Evolutionary conservation across 2,888 invertebrate genomes (phyloP), one percentile per base, ranked within the genome.

Genomic region (Sesia bembeciformis): DNA sequence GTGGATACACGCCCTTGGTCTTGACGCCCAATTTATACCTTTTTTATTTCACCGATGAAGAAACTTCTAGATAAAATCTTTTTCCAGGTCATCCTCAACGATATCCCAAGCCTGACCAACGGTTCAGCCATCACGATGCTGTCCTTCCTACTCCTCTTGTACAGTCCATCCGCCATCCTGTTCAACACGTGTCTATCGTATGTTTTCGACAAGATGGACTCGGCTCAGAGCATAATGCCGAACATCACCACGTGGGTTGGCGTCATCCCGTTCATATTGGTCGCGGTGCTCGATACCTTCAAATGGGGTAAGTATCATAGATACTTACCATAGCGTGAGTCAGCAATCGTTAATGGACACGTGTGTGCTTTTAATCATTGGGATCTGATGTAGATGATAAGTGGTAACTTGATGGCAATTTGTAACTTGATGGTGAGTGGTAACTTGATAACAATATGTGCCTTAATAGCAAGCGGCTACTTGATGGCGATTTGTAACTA

Each of bases 161-260:
- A 94, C 82, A 93, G 94, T 66, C 94, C 95, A 3, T 91, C 94
- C 38, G 93, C 94, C 60, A 93, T 96, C 52, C 83, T 96, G 60
- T 94, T 94, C 73, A 93, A 93, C 64, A 94, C 96, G 0, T 92
- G 94, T 62, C 84, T 94, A 42, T 95, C 95, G 40, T 96, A 95
- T 70, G 90, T 95, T 53, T 96, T 96, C 75, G 93, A 95, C 76
- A 94, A 94, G 70, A 93, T 93, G 87, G 96, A 96, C 72, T 94
- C 95, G 4, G 95, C 95, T 1, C 94, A 95, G 70, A 93, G 94
- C 57, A 93, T 96, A 61, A 90, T 95, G 78, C 94, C 95, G 0
- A 94, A 95, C 68, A 92, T 94, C 40, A 93, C 93, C 7, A 94
- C 94, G 0, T 93, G 94, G 81, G 83, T 94, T 46, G 95, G 95